Base-by-base conservation (phyloP, 1,140 invertebrate genomes). In the Cardiocondyla obscurior region DNA sequence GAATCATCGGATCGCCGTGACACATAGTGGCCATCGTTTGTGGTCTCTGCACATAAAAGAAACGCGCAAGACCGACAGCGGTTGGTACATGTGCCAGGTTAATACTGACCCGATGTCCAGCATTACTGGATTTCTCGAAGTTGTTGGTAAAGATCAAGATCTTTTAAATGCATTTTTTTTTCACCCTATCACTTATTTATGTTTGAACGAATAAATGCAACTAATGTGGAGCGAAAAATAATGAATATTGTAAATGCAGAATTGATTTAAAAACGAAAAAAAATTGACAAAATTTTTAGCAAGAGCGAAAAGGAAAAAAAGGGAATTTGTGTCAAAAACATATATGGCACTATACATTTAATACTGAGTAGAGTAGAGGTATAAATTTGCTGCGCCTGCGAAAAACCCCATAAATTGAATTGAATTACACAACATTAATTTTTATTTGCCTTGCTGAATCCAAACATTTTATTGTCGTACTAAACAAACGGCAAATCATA, bases 71-170 rank as follows among this genome's bases (percentile, higher is more conserved):
- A 87, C 91, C 3, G 95, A 95, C 84, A 90, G 93, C 10, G 95
- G 94, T 60, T 95, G 94, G 92, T 95, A 95, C 90, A 95, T 95
- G 94, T 95, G 95, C 87, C 95, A 95, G 90, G 94, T 96, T 19
- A 95, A 95, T 84, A 95, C 95, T 2, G 95, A 95, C 73, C 95
- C 95, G 0, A 95, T 95, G 94, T 95, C 95, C 70, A 95, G 94
- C 82, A 95, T 94, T 84, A 93, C 94, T 33, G 95, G 95, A 33
- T 95, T 94, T 85, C 92, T 96, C 60, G 94, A 95, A 91, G 94
- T 96, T 57, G 95, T 95, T 60, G 95, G 95, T 95, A 93, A 95
- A 62, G 60, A 73, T 51, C 25, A 65, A 62, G 6, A 62, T 77
- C 33, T 67, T 64, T 67, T 36, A 4, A 55, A 67, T 53, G 5